A percentile compares a stretch with the other conserved stretches of the same genome.
Evolutionary conservation across 2,797 vertebrate genomes (phyloP).

Genomic region (Aplochiton taeniatus): DNA sequence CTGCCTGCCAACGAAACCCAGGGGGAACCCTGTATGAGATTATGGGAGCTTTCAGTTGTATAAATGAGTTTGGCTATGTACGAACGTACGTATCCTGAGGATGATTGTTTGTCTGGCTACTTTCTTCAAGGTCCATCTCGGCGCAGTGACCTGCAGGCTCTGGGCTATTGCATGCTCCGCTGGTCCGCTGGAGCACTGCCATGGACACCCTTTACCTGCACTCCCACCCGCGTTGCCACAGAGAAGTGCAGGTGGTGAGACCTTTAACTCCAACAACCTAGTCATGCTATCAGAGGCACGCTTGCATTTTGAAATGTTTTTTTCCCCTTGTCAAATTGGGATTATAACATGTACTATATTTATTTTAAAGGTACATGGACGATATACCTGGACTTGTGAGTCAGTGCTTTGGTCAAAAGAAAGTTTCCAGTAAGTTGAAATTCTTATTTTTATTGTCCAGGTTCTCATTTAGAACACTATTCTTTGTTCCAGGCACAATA

Average conservation of each 20-base stretch:
- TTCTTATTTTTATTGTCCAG: neutral
- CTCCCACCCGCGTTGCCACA: constrained; percentile 68
- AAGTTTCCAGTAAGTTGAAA: constrained; percentile 65
- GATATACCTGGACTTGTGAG: constrained; percentile 68
- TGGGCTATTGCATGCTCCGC: constrained; percentile 90
- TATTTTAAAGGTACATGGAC: constrained; percentile 60
- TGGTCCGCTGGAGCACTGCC: constrained; percentile 87
- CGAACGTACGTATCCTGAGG: neutral
- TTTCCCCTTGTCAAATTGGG: neutral
- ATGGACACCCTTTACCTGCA: constrained; percentile 74
- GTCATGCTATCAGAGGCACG: neutral
- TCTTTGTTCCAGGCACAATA: neutral
- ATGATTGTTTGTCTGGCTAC: neutral
- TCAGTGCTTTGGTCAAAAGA: constrained; percentile 70
- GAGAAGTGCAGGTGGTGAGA: constrained; percentile 83
- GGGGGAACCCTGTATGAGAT: no score
- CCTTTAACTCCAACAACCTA: neutral
- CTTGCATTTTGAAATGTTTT: neutral
- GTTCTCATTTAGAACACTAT: neutral
- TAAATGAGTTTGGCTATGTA: no score
- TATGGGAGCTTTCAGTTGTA: no score
- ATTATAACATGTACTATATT: neutral
- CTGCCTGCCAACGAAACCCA: no score
- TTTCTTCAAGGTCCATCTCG: constrained; percentile 82
- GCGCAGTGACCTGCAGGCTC: constrained; percentile 90